Conservation (phyloP, 2,113 vertebrate species). For the Cettia cetti region DNA sequence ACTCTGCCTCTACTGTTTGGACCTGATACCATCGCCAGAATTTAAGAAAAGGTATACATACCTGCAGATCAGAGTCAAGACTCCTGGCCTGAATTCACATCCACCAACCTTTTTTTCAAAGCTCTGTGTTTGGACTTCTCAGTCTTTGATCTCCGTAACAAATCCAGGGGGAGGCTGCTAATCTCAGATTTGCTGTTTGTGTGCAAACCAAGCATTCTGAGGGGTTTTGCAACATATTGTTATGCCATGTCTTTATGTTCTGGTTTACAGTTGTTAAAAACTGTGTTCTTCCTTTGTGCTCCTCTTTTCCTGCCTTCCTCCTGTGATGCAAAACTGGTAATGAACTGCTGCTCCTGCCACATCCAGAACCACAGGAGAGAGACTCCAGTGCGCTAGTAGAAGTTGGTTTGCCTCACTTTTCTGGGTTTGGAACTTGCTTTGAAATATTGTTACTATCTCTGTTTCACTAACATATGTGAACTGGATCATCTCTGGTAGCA, state of each 20-base stretch:
- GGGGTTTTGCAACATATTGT: not conserved
- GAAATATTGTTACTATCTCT: not conserved
- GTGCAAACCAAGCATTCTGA: not conserved
- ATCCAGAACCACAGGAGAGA: not conserved
- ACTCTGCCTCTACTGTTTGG: not conserved
- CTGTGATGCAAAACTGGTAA: not conserved
- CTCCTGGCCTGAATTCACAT: not conserved
- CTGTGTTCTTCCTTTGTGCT: not conserved
- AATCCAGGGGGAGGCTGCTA: not conserved
- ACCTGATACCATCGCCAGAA: not conserved
- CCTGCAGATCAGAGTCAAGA: not conserved
- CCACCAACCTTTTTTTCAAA: not conserved
- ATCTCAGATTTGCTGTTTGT: not conserved
- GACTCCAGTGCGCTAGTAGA: not conserved
- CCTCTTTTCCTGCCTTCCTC: not conserved
- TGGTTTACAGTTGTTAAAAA: not conserved
- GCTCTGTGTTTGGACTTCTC: not conserved
- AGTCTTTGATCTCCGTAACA: fast-evolving
- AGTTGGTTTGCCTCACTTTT: not conserved
- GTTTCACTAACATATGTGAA: not conserved
- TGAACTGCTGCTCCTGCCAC: not conserved
- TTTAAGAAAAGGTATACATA: not conserved
- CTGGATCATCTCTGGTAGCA: not conserved
- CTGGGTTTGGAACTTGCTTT: not conserved
- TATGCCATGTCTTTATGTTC: not conserved